Base-by-base conservation (phyloP, 2,113 vertebrate species). In the Rhombomys opimus region DNA sequence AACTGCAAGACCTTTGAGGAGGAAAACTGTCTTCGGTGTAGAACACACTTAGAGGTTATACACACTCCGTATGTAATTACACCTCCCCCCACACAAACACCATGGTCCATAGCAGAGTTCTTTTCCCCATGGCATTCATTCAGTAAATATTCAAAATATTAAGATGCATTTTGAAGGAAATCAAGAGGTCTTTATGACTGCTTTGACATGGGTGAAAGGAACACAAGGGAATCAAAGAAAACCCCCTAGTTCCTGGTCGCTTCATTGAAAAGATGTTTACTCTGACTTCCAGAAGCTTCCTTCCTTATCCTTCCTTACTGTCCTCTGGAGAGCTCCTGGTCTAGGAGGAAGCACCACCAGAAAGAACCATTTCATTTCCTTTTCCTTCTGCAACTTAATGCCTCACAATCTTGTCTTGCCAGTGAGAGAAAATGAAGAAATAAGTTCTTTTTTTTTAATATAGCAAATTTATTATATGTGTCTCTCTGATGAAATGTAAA, bases 401-500 rank as follows among this genome's bases (percentile, higher is more conserved):
- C 30, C 25, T 17, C 25, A 81, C 15, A 54, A 35, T 90, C 80
- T 35, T 94, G 72, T 91, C 38, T 41, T 32, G 87, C 27, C 15
- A 82, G 41, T 72, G 91, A 92, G 92, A 95, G 70, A 93, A 97
- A 95, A 91, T 93, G 86, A 96, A 94, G 91, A 97, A 91, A 93
- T 86, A 84, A 1, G 0, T 72, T 88, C n/a, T 63, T 82, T 22
- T 59, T 63, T 84, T 41, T 20, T 61, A 52, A 93, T 80, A 92
- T 72, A 65, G 90, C 22, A 93, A 72, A 93, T 91, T 94, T 94
- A 94, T 95, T 95, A 76, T 89, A 84, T 91, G 32, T 87, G 68
- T 59, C 87, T 95, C 80, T 95, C 75, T 91, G 92, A 94, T 96
- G 85, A 97, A 96, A 96, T 95, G 78, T 94, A 96, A 96, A 93